Evolutionary conservation across 2,797 vertebrate species (phyloP), one percentile per base, ranked within the genome.

Genomic region (Chelon auratus): DNA sequence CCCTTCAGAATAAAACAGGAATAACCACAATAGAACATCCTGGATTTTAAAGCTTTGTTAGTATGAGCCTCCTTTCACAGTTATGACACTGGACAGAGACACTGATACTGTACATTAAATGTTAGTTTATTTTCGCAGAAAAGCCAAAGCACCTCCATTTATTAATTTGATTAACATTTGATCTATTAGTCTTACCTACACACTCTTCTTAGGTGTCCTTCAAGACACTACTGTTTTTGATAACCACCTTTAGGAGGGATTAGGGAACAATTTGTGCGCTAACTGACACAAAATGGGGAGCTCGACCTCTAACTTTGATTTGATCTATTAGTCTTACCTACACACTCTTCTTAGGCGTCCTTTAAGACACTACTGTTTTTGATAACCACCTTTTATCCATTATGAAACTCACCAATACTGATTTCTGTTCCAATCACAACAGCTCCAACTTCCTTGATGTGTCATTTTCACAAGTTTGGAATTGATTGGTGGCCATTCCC

Each of bases 211-310:
- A 42, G 40, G 40, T 12, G 5, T 42, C 3, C 13, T 42, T 42
- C 15, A 14, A 42, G 5, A 15, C 14, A 14, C 3, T 9, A 39
- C 7, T 39, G 30, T 30, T 30, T 30, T 30, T 22, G 22, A 1
- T 42, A n/a, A n/a, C n/a, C n/a, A n/a, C 37, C 37, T 9, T n/a
- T n/a, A n/a, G 55, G 57, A 81, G 83, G 84, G 84, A 91, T 92
- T 84, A 84, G 72, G 15, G 84, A 81, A 81, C 91, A 91, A 93
- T 93, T 93, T 93, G 91, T 93, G 89, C 5, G 72, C 68, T 85
- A 78, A 87, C 78, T 86, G 89, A 84, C 70, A 86, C 74, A 87
- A 82, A 86, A 72, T 67, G 55, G 26, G 78, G 30, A 7, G 52
- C 20, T 82, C 60, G 0, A 56, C 48, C 51, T 73, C 62, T 81